Percentiles rank a stretch among this genome's conserved stretches.
Conservation (phyloP, 35 echinoderm and acorn worm genomes). For the Apostichopus japonicus region DNA sequence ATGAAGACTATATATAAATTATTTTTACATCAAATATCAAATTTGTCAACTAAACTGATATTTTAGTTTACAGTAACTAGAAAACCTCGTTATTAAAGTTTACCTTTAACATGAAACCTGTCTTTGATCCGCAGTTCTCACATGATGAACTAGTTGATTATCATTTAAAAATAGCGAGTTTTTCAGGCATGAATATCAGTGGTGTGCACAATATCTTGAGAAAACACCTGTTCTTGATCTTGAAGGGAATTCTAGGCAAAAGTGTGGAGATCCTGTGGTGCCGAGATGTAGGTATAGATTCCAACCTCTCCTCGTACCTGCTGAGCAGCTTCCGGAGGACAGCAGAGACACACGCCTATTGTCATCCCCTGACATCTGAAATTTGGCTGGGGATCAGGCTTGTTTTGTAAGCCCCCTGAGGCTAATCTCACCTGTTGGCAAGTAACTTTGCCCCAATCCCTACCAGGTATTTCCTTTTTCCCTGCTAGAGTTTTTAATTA, state of each 20-base stretch:
- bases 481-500: not conserved
- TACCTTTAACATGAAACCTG: too few relatives aligned
- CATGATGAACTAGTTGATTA: too few relatives aligned
- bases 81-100: too few relatives aligned
- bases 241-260: not conserved
- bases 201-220: too few relatives aligned
- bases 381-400: not conserved
- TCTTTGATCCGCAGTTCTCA: too few relatives aligned
- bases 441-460: constrained; percentile 26
- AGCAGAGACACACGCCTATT: constrained; percentile 39
- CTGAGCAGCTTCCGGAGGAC: constrained; percentile 36
- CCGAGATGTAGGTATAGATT: not conserved
- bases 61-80: too few relatives aligned
- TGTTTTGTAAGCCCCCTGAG: constrained; percentile 49
- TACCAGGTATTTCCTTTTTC: constrained; percentile 18
- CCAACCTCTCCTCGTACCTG: not conserved
- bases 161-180: too few relatives aligned
- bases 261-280: constrained; percentile 10
- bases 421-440: constrained; percentile 41
- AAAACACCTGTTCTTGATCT: constrained; percentile 25
- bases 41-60: too few relatives aligned
- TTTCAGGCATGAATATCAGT: too few relatives aligned
- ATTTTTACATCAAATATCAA: too few relatives aligned
- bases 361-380: not conserved
- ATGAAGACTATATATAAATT: too few relatives aligned